A percentile compares a stretch with the other conserved stretches of the same genome.
phyloP scores from a whole-genome alignment of 2,797 vertebrate genomes.

The Pseudochaenichthys georgianus region DNA sequence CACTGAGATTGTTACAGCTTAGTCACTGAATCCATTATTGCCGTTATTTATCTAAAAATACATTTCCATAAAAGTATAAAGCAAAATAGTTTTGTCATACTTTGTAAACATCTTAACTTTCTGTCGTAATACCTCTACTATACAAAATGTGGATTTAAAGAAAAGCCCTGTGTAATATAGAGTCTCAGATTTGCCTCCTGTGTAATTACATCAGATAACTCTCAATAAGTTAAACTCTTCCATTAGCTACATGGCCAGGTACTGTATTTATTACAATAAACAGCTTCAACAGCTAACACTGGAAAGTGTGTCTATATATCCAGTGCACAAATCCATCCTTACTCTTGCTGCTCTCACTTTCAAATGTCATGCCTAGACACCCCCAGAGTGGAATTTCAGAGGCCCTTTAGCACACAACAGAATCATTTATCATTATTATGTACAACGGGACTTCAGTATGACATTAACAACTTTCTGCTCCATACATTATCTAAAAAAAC shows the following conservation, averaged over 20 bases:
- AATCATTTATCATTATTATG: conserved; percentile 60
- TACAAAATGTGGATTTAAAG: conserved; percentile 60
- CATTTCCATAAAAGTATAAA: conserved; percentile 65
- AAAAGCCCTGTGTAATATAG: conserved; percentile 28
- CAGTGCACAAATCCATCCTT: conserved; percentile 62
- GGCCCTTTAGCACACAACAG: conserved; percentile 56
- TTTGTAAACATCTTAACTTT: conserved; percentile 73
- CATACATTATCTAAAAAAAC: conserved; percentile 49
- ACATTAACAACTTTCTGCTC: conserved; percentile 54
- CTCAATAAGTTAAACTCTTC: conserved; percentile 67
- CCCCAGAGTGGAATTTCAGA: conserved; percentile 56
- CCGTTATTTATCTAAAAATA: conserved; percentile 70
- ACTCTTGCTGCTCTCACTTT: conserved; percentile 41
- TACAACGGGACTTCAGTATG: conserved; percentile 69
- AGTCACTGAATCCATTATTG: conserved; percentile 57
- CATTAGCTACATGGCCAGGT: conserved; percentile 49
- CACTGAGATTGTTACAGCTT: conserved; percentile 34
- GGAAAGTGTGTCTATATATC: conserved; percentile 54
- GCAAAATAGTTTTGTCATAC: conserved; percentile 66
- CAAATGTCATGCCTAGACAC: conserved; percentile 43
- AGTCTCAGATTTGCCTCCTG: conserved; percentile 32
- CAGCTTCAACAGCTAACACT: conserved; percentile 42
- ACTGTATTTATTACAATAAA: conserved; percentile 34
- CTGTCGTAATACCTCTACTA: conserved; percentile 46
- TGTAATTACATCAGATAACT: conserved; percentile 34